Evolutionary conservation across 2,888 invertebrate genomes (phyloP), one percentile per base, ranked within the genome.

Genomic region (Meteorus cinctellus): DNA sequence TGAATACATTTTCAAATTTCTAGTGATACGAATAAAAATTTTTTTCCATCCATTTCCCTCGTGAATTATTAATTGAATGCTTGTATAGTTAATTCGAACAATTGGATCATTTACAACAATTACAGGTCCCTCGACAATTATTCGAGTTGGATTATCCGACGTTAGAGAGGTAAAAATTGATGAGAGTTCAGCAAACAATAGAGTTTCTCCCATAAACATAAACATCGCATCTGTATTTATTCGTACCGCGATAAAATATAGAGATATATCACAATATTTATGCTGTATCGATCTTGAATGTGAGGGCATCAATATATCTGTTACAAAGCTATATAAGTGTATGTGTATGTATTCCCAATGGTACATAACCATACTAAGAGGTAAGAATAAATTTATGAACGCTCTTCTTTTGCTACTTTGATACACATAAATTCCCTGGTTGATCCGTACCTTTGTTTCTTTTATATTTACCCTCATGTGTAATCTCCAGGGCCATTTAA

Each of bases 181-280:
- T 41, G 41, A 8, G 12, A 41, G 8, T 41, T 12, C 41, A 41
- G 41, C 12, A 5, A 10, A 41, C 12, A 41, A 12, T 12, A 41
- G 12, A 41, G 12, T 12, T 16, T 29, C 31, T 19, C 27, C 72
- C 19, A 71, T 67, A 36, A 66, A 72, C 72, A 76, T 48, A 68
- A 68, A 66, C 75, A 75, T 16, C 69, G 66, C 71, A 74, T 77
- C 74, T 76, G 78, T 75, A 78, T 79, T 76, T 77, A 71, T 75
- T 66, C 75, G 71, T 67, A 74, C 41, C 73, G 80, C 73, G 80
- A 80, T 80, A 80, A 78, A 66, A 74, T 48, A 55, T 65, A 45
- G 60, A 79, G 80, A 79, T 81, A 78, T 77, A 34, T 29, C 70
- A 71, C 65, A 31, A 62, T 79, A 81, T 81, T 81, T 81, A 81